Evolutionary conservation across 92 coral and sea anemone species (phyloP).

Genomic region (Isaurus tuberculatus): DNA sequence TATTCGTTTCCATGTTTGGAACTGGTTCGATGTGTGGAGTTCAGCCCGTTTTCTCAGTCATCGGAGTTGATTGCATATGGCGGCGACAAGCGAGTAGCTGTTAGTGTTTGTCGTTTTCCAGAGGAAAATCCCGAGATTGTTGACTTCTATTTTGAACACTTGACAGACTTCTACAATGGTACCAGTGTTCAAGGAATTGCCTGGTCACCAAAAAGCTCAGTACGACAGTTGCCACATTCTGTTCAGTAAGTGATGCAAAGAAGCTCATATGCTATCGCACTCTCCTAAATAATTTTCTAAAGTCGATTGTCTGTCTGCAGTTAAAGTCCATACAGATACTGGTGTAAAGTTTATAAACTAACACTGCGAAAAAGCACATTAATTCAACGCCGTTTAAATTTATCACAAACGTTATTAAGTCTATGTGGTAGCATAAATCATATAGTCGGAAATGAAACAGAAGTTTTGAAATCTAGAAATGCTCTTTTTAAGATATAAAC

Average conservation of each 20-base stretch:
- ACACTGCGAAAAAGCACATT: too few relatives aligned
- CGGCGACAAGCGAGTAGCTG: constrained; percentile 78
- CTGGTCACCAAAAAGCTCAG: constrained; percentile 90
- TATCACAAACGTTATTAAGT: too few relatives aligned
- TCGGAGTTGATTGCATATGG: constrained; percentile 89
- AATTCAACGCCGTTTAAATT: too few relatives aligned
- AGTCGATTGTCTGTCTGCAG: too few relatives aligned
- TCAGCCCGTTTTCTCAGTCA: constrained; percentile 84
- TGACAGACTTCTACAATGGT: constrained; percentile 93
- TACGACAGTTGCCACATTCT: constrained; percentile 76
- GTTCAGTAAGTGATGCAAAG: constrained; percentile 75
- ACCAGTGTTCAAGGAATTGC: constrained; percentile 82
- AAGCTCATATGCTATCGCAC: too few relatives aligned
- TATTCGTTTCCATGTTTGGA: constrained; percentile 89
- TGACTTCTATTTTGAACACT: constrained; percentile 86
- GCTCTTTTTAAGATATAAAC: too few relatives aligned
- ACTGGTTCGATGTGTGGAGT: constrained; percentile 87
- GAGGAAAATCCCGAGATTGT: constrained; percentile 71
- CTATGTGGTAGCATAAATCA: too few relatives aligned
- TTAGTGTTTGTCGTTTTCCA: constrained; percentile 85
- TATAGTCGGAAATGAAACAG: too few relatives aligned
- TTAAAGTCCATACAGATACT: too few relatives aligned
- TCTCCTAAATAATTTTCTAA: too few relatives aligned
- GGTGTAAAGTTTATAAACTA: too few relatives aligned
- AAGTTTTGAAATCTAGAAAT: too few relatives aligned